phyloP scores from a whole-genome alignment of 2,113 vertebrate genomes.

The Podilymbus podiceps region DNA sequence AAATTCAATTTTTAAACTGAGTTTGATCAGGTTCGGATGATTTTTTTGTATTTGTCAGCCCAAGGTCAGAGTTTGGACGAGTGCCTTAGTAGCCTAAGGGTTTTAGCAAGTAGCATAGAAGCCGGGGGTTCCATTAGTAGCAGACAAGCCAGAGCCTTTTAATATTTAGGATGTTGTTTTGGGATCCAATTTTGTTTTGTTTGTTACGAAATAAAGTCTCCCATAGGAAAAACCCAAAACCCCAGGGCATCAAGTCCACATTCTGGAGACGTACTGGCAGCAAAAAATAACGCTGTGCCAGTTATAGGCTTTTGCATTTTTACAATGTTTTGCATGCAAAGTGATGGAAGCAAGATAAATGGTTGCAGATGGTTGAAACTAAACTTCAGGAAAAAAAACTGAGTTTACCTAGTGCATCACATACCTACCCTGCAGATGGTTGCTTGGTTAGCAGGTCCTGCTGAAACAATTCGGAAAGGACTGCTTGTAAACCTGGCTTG shows the following conservation, averaged over 20 bases:
- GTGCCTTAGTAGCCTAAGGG: neutral
- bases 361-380: constrained; percentile 9
- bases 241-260: neutral
- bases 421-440: neutral
- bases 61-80: neutral
- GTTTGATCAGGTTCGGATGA: neutral
- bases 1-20: neutral
- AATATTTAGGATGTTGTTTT: neutral
- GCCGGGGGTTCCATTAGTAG: neutral
- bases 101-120: neutral
- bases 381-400: neutral
- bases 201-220: neutral
- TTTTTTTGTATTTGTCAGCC: neutral
- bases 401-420: neutral
- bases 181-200: neutral
- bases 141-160: neutral
- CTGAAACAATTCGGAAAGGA: neutral
- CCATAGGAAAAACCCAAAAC: neutral
- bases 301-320: neutral
- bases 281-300: neutral
- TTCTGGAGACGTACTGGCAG: neutral
- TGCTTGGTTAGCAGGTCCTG: neutral
- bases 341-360: constrained; percentile 25
- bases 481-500: neutral
- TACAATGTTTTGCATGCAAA: neutral